Evolutionary conservation across 2,888 invertebrate species (phyloP).

Genomic region (Imbricaverruca yamaguchii): DNA sequence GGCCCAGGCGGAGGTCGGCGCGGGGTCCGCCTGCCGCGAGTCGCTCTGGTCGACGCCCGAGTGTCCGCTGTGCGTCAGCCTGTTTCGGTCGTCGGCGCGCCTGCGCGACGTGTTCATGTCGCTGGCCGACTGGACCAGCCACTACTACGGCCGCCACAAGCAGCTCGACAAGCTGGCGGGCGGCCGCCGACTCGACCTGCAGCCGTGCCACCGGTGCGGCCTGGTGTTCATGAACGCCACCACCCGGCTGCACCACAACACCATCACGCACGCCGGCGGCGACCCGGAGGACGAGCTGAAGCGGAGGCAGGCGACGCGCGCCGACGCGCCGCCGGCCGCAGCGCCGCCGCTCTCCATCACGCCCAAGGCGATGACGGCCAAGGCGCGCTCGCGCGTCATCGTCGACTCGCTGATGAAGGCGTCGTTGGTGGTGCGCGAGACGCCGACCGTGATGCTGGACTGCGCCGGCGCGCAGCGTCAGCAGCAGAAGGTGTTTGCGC

Average conservation of each 20-base stretch:
- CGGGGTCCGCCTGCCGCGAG: neutral
- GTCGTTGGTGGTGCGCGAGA: neutral
- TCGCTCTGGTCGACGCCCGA: neutral
- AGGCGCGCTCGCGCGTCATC: constrained; percentile 5
- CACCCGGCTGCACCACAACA: neutral
- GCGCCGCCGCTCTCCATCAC: neutral
- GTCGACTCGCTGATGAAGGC: constrained; percentile 1
- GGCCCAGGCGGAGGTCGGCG: neutral
- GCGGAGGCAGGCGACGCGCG: neutral
- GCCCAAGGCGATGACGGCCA: constrained; percentile 2
- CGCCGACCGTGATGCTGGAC: neutral
- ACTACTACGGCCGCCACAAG: neutral
- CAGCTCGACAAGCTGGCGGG: neutral
- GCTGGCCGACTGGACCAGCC: neutral
- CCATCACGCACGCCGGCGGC: neutral
- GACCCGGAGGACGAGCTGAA: neutral
- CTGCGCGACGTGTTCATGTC: neutral
- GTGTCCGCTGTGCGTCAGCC: neutral
- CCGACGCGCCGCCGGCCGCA: neutral
- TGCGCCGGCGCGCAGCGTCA: neutral
- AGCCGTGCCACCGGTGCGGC: constrained; percentile 2
- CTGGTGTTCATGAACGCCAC: neutral
- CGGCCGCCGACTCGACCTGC: neutral
- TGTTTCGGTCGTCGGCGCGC: neutral
- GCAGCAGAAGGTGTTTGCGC: neutral